These are phyloP conservation scores for Araneus ventricosus DNA, from an alignment of 1,140 invertebrate species.

Conservation along the genomic window DNA sequence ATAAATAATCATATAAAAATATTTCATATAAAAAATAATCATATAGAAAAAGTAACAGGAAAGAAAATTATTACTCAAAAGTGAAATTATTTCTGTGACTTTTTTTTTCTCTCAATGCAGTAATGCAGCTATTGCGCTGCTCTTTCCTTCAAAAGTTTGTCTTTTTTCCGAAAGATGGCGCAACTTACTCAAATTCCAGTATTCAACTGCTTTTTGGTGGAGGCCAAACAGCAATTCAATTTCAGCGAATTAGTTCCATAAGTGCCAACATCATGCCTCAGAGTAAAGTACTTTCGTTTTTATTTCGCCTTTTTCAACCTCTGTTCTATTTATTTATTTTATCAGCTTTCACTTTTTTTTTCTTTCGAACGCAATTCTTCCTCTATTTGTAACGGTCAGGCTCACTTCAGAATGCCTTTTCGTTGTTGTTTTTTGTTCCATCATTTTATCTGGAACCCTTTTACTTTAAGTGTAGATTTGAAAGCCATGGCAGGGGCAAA, in stretches of 20 bases:
- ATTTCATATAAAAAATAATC: no score
- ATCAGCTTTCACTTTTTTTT: slow-evolving; percentile 22
- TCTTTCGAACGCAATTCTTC: slow-evolving; percentile 40
- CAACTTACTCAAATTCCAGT: background rate
- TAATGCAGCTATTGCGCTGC: background rate
- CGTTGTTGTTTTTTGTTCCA: background rate
- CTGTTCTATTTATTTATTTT: slow-evolving; percentile 40
- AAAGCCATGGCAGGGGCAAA: background rate
- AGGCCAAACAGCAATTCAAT: slow-evolving; percentile 55
- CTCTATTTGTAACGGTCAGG: slow-evolving; percentile 43
- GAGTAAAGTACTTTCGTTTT: slow-evolving; percentile 38
- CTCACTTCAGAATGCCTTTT: background rate
- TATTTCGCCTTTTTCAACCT: slow-evolving; percentile 29
- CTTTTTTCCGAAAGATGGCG: background rate
- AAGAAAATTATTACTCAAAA: background rate
- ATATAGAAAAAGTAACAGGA: no score
- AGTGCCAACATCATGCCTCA: slow-evolving; percentile 55
- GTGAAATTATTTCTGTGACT: no score
- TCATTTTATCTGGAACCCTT: slow-evolving; percentile 24
- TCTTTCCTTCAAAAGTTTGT: background rate
- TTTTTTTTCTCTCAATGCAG: background rate
- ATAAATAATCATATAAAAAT: no score
- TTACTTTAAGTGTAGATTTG: slow-evolving; percentile 56
- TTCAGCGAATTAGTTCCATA: slow-evolving; percentile 54
- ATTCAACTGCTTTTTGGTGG: background rate